phyloP scores from a whole-genome alignment of 2,113 vertebrate species.

The Himantopus leucocephalus region DNA sequence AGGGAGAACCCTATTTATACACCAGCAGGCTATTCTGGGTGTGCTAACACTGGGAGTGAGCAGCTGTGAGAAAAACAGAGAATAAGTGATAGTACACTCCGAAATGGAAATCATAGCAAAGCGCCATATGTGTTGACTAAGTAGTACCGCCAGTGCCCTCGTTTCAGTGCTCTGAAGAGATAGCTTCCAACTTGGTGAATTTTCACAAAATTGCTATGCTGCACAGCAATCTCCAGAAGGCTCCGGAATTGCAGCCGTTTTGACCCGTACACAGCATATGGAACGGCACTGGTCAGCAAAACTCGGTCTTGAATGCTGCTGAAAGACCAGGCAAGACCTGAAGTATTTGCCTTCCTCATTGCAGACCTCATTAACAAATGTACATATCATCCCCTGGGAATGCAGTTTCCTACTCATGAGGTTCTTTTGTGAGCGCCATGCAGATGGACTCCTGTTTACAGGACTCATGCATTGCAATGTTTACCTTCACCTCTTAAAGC shows the following conservation, averaged over 20 bases:
- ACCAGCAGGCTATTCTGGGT: slow-evolving; percentile 3
- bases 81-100: slow-evolving; percentile 32
- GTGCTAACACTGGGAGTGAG: slow-evolving; percentile 30
- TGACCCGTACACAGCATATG: not conserved
- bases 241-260: not conserved
- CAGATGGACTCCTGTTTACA: not conserved
- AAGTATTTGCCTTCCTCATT: not conserved
- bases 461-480: rapidly evolving
- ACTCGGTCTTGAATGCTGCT: not conserved
- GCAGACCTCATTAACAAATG: not conserved
- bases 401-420: not conserved
- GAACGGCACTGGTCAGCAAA: not conserved
- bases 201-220: not conserved
- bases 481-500: not conserved
- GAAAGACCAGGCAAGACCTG: not conserved
- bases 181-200: not conserved
- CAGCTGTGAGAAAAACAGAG: slow-evolving; percentile 61
- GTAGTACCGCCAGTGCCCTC: not conserved
- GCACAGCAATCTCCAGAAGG: not conserved
- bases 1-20: not conserved
- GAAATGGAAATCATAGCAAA: slow-evolving; percentile 35
- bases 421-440: not conserved
- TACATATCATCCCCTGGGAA: not conserved
- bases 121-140: slow-evolving; percentile 36
- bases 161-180: not conserved